phyloP scores from a whole-genome alignment of 2,113 vertebrate species.

The Coregonus clupeaformis region DNA sequence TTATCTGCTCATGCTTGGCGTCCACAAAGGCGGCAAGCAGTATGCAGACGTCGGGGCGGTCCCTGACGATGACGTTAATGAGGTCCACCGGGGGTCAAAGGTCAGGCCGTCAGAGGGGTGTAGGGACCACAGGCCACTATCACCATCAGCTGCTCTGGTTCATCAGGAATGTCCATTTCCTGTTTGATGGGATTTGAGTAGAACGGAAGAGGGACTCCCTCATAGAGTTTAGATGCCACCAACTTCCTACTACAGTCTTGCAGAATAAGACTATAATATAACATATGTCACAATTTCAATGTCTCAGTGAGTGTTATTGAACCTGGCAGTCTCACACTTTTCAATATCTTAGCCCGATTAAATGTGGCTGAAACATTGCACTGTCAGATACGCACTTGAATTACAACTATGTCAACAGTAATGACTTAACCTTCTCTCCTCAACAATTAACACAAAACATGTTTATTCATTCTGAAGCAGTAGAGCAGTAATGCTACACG shows the following conservation, averaged over 20 bases:
- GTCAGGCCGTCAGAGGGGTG: constrained; percentile 85
- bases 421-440: constrained; percentile 28
- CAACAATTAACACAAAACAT: constrained; percentile 20
- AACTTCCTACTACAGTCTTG: too few species aligned
- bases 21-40: constrained; percentile 90
- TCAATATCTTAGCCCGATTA: constrained; percentile 49
- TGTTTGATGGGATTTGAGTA: constrained; percentile 65
- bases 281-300: constrained; percentile 55
- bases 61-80: constrained; percentile 74
- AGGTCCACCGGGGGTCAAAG: constrained; percentile 87
- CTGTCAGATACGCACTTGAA: constrained; percentile 22
- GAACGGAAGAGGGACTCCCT: constrained; percentile 86
- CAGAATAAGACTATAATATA: constrained; percentile 58
- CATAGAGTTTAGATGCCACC: constrained; percentile 3
- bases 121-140: constrained; percentile 91
- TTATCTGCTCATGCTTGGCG: constrained; percentile 92
- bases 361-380: constrained; percentile 42
- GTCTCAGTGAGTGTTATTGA: constrained; percentile 42
- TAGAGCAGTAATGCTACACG: constrained; percentile 20
- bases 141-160: constrained; percentile 69
- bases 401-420: constrained; percentile 25
- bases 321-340: constrained; percentile 50
- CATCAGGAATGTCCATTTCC: constrained; percentile 48
- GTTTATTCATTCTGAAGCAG: constrained; percentile 24
- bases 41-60: constrained; percentile 85